Evolutionary conservation across 2,888 invertebrate genomes (phyloP).

Genomic region (Liposcelis brunnea): DNA sequence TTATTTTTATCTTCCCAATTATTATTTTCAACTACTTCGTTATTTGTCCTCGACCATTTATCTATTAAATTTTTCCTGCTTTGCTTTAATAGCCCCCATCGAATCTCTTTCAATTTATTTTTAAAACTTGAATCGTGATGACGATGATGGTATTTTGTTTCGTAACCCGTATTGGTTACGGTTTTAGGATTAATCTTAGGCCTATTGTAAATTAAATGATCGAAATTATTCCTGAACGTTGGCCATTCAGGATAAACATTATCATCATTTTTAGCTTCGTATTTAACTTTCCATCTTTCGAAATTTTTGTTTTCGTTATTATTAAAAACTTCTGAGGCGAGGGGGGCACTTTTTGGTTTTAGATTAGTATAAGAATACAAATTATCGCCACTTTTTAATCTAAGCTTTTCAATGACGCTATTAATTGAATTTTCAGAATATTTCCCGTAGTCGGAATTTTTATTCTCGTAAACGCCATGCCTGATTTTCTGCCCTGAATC

Average conservation of each 20-base stretch:
- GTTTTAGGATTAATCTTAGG: too few species aligned
- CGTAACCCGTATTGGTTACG: too few species aligned
- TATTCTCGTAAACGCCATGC: too few species aligned
- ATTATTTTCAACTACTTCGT: background rate
- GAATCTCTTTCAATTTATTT: background rate
- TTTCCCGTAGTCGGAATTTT: background rate
- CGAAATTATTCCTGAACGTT: too few species aligned
- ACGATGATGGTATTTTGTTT: too few species aligned
- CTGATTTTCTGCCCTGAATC: too few species aligned
- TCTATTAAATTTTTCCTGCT: background rate
- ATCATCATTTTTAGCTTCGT: too few species aligned
- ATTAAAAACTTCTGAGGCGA: background rate
- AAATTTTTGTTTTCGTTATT: background rate
- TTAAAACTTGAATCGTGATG: background rate
- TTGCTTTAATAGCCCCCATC: slow-evolving; percentile 2
- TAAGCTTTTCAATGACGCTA: slow-evolving; percentile 2
- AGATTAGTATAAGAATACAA: too few species aligned
- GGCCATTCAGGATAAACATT: too few species aligned
- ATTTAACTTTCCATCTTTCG: background rate
- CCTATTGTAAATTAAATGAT: too few species aligned
- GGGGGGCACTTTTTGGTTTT: background rate
- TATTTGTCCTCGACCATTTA: background rate
- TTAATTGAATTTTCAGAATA: background rate
- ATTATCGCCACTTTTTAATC: too few species aligned
- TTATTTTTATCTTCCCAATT: background rate